phyloP scores from a whole-genome alignment of 2,888 invertebrate genomes.

The Diploptera punctata region DNA sequence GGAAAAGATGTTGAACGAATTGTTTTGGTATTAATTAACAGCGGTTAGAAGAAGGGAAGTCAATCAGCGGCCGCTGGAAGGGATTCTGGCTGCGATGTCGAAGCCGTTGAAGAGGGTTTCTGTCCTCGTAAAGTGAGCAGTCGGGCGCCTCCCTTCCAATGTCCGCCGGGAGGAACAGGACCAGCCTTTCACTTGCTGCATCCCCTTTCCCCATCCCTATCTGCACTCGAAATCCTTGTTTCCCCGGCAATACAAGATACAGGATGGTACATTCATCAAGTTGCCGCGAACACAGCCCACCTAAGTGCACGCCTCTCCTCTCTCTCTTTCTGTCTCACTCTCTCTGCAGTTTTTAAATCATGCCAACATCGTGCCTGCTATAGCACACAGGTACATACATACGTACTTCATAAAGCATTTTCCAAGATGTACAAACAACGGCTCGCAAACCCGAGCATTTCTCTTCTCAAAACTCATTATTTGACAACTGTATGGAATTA shows the following conservation, averaged over 20 bases:
- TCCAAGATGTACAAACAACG: no score
- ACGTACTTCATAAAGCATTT: no score
- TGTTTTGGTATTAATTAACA: no score
- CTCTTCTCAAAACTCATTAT: no score
- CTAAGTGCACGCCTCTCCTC: not conserved
- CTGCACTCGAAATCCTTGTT: conserved; percentile 29
- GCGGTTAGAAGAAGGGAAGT: no score
- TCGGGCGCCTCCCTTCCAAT: conserved; percentile 46
- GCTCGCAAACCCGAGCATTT: no score
- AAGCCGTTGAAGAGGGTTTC: conserved; percentile 17
- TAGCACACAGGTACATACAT: no score
- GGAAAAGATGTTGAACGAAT: no score
- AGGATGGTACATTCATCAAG: conserved; percentile 29
- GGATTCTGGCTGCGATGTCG: no score
- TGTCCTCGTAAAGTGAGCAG: conserved; percentile 35
- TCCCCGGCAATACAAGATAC: conserved; percentile 34
- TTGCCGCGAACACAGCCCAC: conserved; percentile 26
- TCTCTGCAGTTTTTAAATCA: conserved; percentile 28
- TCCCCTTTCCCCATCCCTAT: conserved; percentile 11
- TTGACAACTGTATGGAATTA: no score
- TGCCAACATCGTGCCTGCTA: conserved; percentile 9
- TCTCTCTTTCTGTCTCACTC: not conserved
- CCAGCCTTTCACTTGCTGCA: conserved; percentile 42
- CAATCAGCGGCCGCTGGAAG: no score
- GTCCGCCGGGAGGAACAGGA: conserved; percentile 44